Evolutionary conservation across 2,113 vertebrate species (phyloP), one percentile per base, ranked within the genome.

Genomic region (Eptatretus burgeri): DNA sequence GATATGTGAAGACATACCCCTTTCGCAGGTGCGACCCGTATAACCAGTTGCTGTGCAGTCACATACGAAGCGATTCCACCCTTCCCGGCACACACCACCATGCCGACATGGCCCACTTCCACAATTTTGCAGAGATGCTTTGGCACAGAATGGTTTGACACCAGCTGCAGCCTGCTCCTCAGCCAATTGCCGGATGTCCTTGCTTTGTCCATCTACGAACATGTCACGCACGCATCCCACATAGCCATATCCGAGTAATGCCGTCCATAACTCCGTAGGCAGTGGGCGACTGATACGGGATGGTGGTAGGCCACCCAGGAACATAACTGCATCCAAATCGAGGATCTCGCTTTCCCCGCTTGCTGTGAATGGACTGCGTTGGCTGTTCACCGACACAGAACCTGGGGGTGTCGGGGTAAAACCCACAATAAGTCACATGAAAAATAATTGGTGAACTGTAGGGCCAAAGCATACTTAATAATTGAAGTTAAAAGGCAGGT

Each of bases 271-370:
- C 56, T 60, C 56, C 10, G 56, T 60, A n/a, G 56, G 56, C n/a
- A 60, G 56, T n/a, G 20, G 56, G 56, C 82, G 75, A 66, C 75
- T 74, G 17, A 74, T 72, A 2, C 78, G 78, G 11, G 74, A 75
- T 62, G 84, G 83, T 0, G 84, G 83, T 17, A 93, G 75, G 9
- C 85, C 84, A 2, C 85, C 85, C 13, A 93, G 76, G 70, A 80
- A 93, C 75, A 93, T 79, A 69, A 85, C 81, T 1, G 81, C 80
- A 62, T 84, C 83, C 67, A 93, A 76, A 72, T 89, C 85, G 52
- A 93, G 75, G 70, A 85, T 75, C 76, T 93, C 85, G 1, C 82
- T 87, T 69, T 86, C 85, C 67, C 87, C 85, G 0, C 82, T 82
- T 51, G 82, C 80, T 53, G 80, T 71, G 71, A 89, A 89, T 0